Percentiles rank a stretch among this genome's conserved stretches.
Evolutionary conservation across 1,140 invertebrate genomes (phyloP).

Genomic region (Himalopsyche phryganea): DNA sequence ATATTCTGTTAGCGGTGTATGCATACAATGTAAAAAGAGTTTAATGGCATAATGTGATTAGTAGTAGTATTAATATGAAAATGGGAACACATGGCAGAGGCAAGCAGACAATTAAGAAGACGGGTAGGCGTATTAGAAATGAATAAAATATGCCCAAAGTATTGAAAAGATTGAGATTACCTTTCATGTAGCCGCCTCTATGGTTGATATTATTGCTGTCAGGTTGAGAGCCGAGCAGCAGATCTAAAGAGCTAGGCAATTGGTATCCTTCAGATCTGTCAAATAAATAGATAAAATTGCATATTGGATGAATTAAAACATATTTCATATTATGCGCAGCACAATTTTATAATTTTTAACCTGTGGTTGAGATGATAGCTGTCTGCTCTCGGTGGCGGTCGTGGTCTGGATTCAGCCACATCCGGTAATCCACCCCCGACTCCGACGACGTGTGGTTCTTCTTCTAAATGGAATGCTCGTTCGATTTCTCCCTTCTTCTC

Average conservation of each 20-base stretch:
- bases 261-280: conserved; percentile 39
- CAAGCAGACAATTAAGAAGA: too few species aligned
- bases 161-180: conserved; percentile 8
- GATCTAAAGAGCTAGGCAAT: conserved; percentile 48
- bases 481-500: conserved; percentile 94
- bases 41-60: too few species aligned
- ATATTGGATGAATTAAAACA: too few species aligned
- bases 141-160: too few species aligned
- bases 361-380: conserved; percentile 69
- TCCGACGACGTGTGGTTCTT: conserved; percentile 59
- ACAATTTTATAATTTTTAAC: conserved; percentile 38
- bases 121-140: too few species aligned
- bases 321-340: background rate
- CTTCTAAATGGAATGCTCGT: conserved; percentile 87
- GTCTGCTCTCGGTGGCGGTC: conserved; percentile 65
- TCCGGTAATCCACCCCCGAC: conserved; percentile 54
- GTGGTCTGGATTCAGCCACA: conserved; percentile 52
- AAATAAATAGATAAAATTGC: conserved; percentile 3
- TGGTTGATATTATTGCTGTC: conserved; percentile 29
- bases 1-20: too few species aligned
- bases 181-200: conserved; percentile 26
- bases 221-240: conserved; percentile 42
- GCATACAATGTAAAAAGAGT: too few species aligned
- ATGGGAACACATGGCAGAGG: too few species aligned
- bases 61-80: too few species aligned